Evolutionary conservation across 2,888 invertebrate species (phyloP), one percentile per base, ranked within the genome.

Genomic region (Napeogenes inachia): DNA sequence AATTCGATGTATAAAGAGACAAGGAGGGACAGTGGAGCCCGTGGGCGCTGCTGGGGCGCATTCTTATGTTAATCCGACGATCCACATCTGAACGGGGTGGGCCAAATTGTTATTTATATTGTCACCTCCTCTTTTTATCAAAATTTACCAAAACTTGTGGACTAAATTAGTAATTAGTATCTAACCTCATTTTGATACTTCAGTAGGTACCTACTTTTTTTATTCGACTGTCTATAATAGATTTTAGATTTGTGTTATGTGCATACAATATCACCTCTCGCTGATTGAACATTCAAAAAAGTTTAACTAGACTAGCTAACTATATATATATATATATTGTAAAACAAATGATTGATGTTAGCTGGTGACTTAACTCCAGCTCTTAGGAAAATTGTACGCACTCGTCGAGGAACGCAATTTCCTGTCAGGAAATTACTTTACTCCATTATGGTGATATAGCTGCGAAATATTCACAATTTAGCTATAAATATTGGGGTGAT

Each of bases 91-190:
- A 84, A 83, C 87, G 85, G 88, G 89, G 89, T 89, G 89, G 89
- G 89, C 89, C 84, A 89, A 90, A 90, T 89, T 89, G 89, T 90
- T 90, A 89, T 90, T 90, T 89, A 89, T 89, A 87, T 87, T 89
- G 89, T 89, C 89, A 89, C 87, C 86, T 89, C 82, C 77, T 78
- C 77, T 84, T 87, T 88, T 87, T 88, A 78, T 83, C 73, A 69
- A 63, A 68, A 78, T 73, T 76, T 75, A 82, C 82, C 78, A 78
- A 82, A 84, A 75, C 70, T 73, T 64, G 75, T 72, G 70, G 70
- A 68, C 78, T 80, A 84, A 84, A 87, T 85, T 83, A 80, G 81
- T 72, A 84, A 87, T 85, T 83, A 80, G 81, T 72, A 75, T 73
- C 75, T 79, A 81, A 82, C 75, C 80, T 81, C 80, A 81, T 80